Base-by-base conservation (phyloP, 2,113 vertebrate species). In the Equus quagga region DNA sequence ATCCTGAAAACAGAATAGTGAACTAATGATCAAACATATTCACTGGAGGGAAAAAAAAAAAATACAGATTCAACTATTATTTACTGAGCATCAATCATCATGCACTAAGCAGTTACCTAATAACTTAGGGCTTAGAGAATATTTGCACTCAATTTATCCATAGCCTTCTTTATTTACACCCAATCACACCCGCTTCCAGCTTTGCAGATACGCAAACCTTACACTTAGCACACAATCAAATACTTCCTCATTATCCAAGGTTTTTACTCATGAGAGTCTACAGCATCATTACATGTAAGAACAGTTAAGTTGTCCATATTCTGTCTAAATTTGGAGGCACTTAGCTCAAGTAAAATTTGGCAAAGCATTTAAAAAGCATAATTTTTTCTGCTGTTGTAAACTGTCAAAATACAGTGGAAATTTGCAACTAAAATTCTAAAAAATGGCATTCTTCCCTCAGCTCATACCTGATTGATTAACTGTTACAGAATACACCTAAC, bases 341-440 rank as follows among this genome's bases (percentile, higher is more conserved):
- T 93, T 70, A 54, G 49, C 69, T 83, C 44, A 49, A 46, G 49
- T 69, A 84, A 92, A 93, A 96, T 80, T 28, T 96, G 86, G 92
- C 92, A 94, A 87, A 95, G 86, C 8, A 67, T 84, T 92, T 92
- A 89, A 84, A 94, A 94, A 89, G 76, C 80, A 36, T 44, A 14
- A 64, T 56, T 65, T 94, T 88, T 91, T 36, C 58, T 75, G 75
- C 60, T 31, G 28, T 11, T 70, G 18, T 95, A 84, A 96, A 93
- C 31, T 78, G 86, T 91, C 76, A 80, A 87, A 94, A 41, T 79
- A 79, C 62, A 58, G 23, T 51, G 56, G 24, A 28, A 72, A 76
- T 92, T 95, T 94, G 69, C 70, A 82, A 94, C 58, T 91, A n/a
- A 80, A 88, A 91, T n/a, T 75, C 23, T 93, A 64, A 76, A 94